Evolutionary conservation across 2,888 invertebrate genomes (phyloP), one percentile per base, ranked within the genome.

Genomic region (Priocnemis perturbator): DNA sequence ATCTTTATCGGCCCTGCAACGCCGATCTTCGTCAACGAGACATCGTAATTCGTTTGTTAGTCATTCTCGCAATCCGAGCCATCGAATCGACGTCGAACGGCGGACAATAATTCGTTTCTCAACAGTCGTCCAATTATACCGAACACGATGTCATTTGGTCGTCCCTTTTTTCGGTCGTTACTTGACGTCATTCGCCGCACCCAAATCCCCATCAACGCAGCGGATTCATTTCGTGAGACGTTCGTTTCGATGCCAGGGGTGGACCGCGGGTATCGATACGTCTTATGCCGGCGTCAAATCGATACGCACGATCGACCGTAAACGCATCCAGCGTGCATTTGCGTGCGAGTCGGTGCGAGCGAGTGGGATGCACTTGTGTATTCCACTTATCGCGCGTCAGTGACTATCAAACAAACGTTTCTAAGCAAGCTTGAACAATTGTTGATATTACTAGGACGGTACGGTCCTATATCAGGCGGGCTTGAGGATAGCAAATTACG

Each of bases 261-360:
- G 50, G 5, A 50, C 23, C 14, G 57, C 45, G 59, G 23, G 57
- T 20, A 67, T 66, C 64, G 73, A 71, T 67, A 59, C 65, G 65
- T 69, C 69, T 73, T 69, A 74, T 55, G 48, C 26, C 20, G 15
- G 58, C 53, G 48, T 59, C 52, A 60, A 52, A 74, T 74, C 74
- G 72, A 74, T 74, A 74, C 67, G 57, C 72, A 64, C 66, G 69
- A 58, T 67, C 67, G 72, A 68, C 56, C 71, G 50, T 60, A 47
- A 56, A 47, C 53, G 63, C 68, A 56, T 48, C 64, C 15, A 20
- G 60, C 20, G 17, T 7, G 47, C 17, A n/a, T 59, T 56, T 23
- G 26, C 30, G 56, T 56, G 5, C 56, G 26, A 56, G n/a, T 15
- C 3, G 23, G 21, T 23, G 47, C 17, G 9, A 47, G 47, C 47